These are phyloP conservation scores for Bradypus variegatus DNA, from an alignment of 2,797 vertebrate genomes.

Conservation along the genomic window DNA sequence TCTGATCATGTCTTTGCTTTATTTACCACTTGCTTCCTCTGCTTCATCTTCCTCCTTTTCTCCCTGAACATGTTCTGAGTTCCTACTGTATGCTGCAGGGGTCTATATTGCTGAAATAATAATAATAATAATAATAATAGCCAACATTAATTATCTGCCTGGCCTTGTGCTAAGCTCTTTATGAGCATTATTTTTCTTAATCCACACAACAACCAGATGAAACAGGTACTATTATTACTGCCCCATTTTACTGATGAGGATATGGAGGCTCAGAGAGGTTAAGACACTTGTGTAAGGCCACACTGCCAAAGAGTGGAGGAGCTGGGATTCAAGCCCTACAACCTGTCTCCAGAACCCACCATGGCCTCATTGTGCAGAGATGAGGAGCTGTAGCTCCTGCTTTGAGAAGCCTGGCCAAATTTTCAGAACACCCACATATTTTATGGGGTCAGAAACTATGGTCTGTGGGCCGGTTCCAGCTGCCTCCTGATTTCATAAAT, in stretches of 20 bases:
- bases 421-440: neutral
- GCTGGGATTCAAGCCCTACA: too few species aligned
- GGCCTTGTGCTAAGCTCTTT: neutral
- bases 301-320: neutral
- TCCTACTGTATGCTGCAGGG: neutral
- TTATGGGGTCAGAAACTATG: neutral
- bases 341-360: neutral
- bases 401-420: neutral
- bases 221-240: neutral
- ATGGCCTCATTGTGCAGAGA: neutral
- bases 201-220: neutral
- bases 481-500: neutral
- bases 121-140: neutral
- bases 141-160: neutral
- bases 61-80: neutral
- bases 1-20: neutral
- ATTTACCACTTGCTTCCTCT: neutral
- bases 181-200: neutral
- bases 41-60: neutral
- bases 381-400: neutral
- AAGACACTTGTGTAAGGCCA: neutral
- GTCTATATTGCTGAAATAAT: neutral
- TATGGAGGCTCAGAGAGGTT: neutral
- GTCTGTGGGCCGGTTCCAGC: neutral
- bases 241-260: neutral